Percentiles rank a stretch among this genome's conserved stretches.
These are phyloP conservation scores for Dolichotis patagonum DNA, from an alignment of 2,113 vertebrate species.

Conservation along the genomic window DNA sequence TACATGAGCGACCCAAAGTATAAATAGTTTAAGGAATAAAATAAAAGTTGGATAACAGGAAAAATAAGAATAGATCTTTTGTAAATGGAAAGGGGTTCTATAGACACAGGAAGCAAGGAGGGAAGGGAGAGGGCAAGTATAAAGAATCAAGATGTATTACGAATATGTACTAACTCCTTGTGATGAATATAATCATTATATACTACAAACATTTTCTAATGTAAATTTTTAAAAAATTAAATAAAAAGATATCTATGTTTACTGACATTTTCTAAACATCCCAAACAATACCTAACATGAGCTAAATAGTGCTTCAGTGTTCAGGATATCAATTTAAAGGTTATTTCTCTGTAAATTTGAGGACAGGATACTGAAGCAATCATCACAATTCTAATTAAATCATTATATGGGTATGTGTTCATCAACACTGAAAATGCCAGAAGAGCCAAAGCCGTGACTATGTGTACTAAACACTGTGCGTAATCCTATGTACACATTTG, in stretches of 20 bases:
- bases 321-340: not conserved
- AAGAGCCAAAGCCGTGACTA: not conserved
- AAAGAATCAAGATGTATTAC: not conserved
- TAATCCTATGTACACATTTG: not conserved
- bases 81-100: not conserved
- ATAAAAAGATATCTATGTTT: not conserved
- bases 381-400: not conserved
- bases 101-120: not conserved
- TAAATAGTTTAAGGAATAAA: not conserved
- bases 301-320: not conserved
- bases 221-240: not conserved
- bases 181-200: not conserved
- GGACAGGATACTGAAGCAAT: not conserved
- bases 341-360: not conserved
- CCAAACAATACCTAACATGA: not conserved
- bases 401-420: not conserved
- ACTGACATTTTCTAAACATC: not conserved
- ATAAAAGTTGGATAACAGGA: not conserved
- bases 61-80: not conserved
- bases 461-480: not conserved
- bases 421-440: not conserved
- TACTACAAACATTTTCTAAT: not conserved
- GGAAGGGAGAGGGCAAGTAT: not conserved
- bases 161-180: not conserved
- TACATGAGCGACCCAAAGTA: not conserved